Conservation (phyloP, 1,140 invertebrate genomes). For the Tetraneura akinire region DNA sequence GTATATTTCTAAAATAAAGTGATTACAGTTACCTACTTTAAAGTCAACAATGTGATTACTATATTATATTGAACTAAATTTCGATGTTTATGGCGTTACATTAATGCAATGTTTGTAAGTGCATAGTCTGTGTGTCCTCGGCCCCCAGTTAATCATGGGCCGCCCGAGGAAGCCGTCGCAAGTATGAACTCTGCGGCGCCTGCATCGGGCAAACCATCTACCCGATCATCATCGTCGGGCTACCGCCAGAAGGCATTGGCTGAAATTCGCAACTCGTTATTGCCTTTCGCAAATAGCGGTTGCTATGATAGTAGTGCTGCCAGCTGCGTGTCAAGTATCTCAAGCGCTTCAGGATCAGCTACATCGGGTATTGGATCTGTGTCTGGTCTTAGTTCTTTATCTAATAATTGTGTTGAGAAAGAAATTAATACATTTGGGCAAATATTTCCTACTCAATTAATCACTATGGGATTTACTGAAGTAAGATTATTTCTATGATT, state of each 20-base stretch:
- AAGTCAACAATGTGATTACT: slow-evolving; percentile 30
- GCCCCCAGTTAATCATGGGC: slow-evolving; percentile 61
- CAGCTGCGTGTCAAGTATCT: slow-evolving; percentile 72
- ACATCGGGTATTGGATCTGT: slow-evolving; percentile 69
- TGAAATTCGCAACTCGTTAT: slow-evolving; percentile 81
- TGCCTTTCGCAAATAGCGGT: slow-evolving; percentile 79
- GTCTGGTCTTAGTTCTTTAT: slow-evolving; percentile 66
- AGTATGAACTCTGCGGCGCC: slow-evolving; percentile 70
- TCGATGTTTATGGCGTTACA: background rate
- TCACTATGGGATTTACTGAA: slow-evolving; percentile 70
- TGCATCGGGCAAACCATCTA: slow-evolving; percentile 66
- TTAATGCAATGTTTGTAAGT: slow-evolving; percentile 17
- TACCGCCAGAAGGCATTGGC: slow-evolving; percentile 85
- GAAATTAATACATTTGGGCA: slow-evolving; percentile 62
- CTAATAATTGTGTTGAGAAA: slow-evolving; percentile 59
- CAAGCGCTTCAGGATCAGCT: slow-evolving; percentile 58
- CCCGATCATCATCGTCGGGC: slow-evolving; percentile 76
- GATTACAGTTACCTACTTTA: slow-evolving; percentile 9
- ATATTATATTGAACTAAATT: background rate
- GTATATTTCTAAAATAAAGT: background rate
- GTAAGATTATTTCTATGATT: slow-evolving; percentile 59
- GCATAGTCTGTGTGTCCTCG: slow-evolving; percentile 44
- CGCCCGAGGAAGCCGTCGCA: slow-evolving; percentile 59
- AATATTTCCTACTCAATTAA: slow-evolving; percentile 63
- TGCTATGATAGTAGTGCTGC: slow-evolving; percentile 65